Percentiles rank a stretch among this genome's conserved stretches.
These are phyloP conservation scores for Eupithecia inturbata DNA, from an alignment of 2,888 invertebrate species.

Conservation along the genomic window DNA sequence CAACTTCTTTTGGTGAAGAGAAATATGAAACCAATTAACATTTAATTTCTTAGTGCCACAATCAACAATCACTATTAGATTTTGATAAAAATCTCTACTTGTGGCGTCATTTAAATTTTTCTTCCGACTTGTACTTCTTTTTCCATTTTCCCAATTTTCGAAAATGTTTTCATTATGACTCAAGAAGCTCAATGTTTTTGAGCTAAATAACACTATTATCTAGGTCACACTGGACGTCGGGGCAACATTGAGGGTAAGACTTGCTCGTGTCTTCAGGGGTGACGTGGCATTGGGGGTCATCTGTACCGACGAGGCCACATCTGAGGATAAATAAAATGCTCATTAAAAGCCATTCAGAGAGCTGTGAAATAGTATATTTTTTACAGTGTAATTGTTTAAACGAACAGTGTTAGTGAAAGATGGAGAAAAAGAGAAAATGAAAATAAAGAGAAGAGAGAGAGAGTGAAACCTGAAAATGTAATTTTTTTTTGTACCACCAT, in stretches of 20 bases:
- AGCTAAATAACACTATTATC: conserved; percentile 58
- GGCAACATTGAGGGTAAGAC: conserved; percentile 68
- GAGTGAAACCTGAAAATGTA: neutral
- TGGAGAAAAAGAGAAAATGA: neutral
- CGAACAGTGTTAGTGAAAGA: neutral
- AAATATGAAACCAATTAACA: neutral
- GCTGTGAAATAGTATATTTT: neutral
- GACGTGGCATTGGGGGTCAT: conserved; percentile 57
- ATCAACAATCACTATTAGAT: conserved; percentile 8
- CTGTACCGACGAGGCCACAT: conserved; percentile 56
- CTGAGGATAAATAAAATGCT: conserved; percentile 47
- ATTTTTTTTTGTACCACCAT: neutral
- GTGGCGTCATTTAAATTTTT: conserved; percentile 9
- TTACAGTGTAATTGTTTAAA: neutral
- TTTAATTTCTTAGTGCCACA: neutral
- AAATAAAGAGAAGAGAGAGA: neutral
- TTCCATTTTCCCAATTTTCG: conserved; percentile 7
- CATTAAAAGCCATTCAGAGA: neutral
- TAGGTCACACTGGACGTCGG: conserved; percentile 58
- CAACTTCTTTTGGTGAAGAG: neutral
- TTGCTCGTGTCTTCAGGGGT: conserved; percentile 57
- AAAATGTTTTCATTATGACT: conserved; percentile 36
- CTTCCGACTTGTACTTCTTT: neutral
- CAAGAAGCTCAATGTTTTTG: conserved; percentile 39
- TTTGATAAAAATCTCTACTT: conserved; percentile 10